Conservation (phyloP, 2,888 invertebrate genomes). For the Melipona bicolor region DNA sequence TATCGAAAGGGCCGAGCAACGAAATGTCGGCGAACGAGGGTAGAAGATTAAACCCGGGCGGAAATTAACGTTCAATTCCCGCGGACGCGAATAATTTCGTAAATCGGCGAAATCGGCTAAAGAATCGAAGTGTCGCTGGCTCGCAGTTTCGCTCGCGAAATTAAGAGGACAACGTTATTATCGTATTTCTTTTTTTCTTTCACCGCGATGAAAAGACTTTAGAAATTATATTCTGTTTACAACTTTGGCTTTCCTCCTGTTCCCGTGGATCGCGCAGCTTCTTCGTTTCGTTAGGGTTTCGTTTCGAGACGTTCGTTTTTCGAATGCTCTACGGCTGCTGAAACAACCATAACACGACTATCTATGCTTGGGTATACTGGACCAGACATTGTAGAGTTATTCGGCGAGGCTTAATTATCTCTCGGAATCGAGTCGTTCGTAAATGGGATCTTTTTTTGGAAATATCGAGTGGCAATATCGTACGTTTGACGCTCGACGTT, state of each 20-base stretch:
- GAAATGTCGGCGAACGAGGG: not conserved
- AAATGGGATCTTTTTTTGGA: not conserved
- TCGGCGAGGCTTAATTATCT: not conserved
- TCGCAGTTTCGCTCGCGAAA: slow-evolving; percentile 34
- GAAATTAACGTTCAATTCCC: slow-evolving; percentile 48
- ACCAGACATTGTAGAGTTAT: slow-evolving; percentile 1
- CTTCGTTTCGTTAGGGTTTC: slow-evolving; percentile 17
- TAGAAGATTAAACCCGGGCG: slow-evolving; percentile 20
- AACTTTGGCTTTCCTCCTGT: slow-evolving; percentile 24
- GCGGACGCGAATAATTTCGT: slow-evolving; percentile 32
- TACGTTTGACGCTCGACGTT: not conserved
- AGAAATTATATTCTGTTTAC: slow-evolving; percentile 39
- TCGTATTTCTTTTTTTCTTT: slow-evolving; percentile 9
- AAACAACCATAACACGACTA: not conserved
- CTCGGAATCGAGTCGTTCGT: not conserved
- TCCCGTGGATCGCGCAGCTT: not conserved
- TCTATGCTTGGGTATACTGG: not conserved
- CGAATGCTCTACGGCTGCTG: not conserved
- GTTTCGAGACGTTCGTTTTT: not conserved
- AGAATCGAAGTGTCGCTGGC: slow-evolving; percentile 16
- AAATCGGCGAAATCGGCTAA: slow-evolving; percentile 37
- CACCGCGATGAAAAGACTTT: slow-evolving; percentile 15
- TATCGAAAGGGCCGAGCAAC: slow-evolving; percentile 36
- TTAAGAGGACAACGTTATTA: slow-evolving; percentile 37
- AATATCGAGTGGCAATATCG: not conserved